Evolutionary conservation across 2,113 vertebrate species (phyloP).

Genomic region (Mastomys natalensis): DNA sequence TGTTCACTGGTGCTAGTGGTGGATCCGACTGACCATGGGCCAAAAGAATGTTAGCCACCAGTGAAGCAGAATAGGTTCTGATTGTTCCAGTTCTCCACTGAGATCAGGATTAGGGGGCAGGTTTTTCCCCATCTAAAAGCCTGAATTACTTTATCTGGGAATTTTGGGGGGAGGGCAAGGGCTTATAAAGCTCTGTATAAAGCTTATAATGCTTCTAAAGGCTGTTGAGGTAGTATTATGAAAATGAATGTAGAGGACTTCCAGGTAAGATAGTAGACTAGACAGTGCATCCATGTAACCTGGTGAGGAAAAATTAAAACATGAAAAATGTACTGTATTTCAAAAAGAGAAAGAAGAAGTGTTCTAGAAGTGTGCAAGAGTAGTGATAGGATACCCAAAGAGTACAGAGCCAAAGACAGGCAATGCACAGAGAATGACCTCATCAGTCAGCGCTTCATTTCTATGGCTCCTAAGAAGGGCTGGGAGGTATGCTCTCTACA

Average conservation of each 20-base stretch:
- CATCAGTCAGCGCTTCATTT: too few relatives aligned
- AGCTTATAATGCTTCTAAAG: not conserved
- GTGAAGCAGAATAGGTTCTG: not conserved
- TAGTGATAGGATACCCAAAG: not conserved
- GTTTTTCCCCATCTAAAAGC: not conserved
- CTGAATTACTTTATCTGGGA: conserved; percentile 16
- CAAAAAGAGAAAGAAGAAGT: not conserved
- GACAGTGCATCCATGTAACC: not conserved
- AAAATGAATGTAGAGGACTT: not conserved
- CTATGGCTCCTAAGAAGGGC: not conserved
- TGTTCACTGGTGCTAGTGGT: not conserved
- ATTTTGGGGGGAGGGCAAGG: accelerated
- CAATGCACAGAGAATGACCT: not conserved
- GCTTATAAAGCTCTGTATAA: not conserved
- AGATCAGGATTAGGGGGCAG: not conserved
- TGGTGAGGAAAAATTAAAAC: not conserved
- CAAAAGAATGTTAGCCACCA: not conserved
- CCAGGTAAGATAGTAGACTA: not conserved
- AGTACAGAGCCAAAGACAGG: not conserved
- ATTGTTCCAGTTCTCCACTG: not conserved
- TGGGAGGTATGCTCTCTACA: too few relatives aligned
- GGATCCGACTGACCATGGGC: not conserved
- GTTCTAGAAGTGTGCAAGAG: not conserved
- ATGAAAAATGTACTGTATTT: not conserved
- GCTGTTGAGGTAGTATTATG: not conserved